Base-by-base conservation (phyloP, 2,888 invertebrate species). In the Lochmaea crataegi region DNA sequence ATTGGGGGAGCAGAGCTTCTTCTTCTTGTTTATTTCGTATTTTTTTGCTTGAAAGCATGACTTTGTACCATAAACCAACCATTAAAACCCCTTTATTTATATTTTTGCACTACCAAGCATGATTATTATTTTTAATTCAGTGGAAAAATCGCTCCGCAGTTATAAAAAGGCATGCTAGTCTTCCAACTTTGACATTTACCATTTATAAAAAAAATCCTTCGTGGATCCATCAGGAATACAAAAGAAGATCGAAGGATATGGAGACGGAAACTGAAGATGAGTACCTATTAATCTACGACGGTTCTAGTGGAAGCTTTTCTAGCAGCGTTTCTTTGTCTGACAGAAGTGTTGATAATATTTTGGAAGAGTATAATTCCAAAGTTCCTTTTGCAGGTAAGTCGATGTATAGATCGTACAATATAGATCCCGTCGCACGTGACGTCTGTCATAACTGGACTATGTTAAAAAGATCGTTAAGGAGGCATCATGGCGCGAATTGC, bases 331-430 rank as follows among this genome's bases (percentile, higher is more conserved):
- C 92, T 3, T 87, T 92, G 65, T 92, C 92, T 73, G 93, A 95
- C 85, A 89, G 90, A 84, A 94, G 94, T 84, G 93, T 94, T 78
- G 95, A 95, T 87, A 93, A 93, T 88, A 92, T 91, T 82, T 93
- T 95, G 73, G 95, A 95, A 87, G 95, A 95, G 87, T 95, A 92
- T 86, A 92, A 94, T 78, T 93, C 94, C 75, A 96, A 96, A 85
- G 92, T 93, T 76, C 95, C 96, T 76, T 96, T 95, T 88, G 95
- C 95, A 87, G 95, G 95, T 95, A 87, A 91, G 78, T 61, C 9
- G 7, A 38, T n/a, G n/a, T n/a, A n/a, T n/a, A n/a, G n/a, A n/a
- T n/a, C n/a, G n/a, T n/a, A n/a, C n/a, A n/a, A n/a, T n/a, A n/a
- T n/a, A n/a, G n/a, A n/a, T n/a, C n/a, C n/a, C n/a, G n/a, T n/a